A percentile compares a stretch with the other conserved stretches of the same genome.
Evolutionary conservation across 1,140 invertebrate genomes (phyloP).

Genomic region (Helicoverpa armigera): DNA sequence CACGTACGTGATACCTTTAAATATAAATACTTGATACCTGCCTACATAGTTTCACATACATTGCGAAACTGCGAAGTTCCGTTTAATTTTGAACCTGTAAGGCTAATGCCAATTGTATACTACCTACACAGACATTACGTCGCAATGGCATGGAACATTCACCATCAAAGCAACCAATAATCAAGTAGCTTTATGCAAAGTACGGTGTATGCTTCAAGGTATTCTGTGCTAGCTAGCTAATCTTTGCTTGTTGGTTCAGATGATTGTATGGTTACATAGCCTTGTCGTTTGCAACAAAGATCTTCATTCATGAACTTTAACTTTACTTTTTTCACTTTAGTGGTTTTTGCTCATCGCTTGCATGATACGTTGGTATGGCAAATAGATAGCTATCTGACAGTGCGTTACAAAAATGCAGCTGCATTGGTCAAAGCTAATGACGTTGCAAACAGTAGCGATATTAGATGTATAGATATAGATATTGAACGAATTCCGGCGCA

Average conservation of each 20-base stretch:
- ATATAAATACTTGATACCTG: slow-evolving; percentile 3
- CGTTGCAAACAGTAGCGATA: neutral
- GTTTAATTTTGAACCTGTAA: slow-evolving; percentile 37
- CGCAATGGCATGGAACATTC: slow-evolving; percentile 39
- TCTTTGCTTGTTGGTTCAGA: slow-evolving; percentile 1
- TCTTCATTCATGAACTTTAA: too few relatives aligned
- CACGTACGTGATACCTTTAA: neutral
- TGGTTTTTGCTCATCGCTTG: too few relatives aligned
- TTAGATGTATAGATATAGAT: slow-evolving; percentile 33
- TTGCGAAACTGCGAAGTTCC: slow-evolving; percentile 22
- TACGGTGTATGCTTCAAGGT: slow-evolving; percentile 16
- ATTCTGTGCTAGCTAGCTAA: slow-evolving; percentile 11
- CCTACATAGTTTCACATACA: slow-evolving; percentile 23
- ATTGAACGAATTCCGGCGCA: slow-evolving; percentile 49
- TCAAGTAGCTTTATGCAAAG: slow-evolving; percentile 28
- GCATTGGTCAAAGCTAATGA: slow-evolving; percentile 9
- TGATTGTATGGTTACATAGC: neutral
- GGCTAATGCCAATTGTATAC: slow-evolving; percentile 32
- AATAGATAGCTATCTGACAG: neutral
- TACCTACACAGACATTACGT: slow-evolving; percentile 32
- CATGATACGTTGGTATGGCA: too few relatives aligned
- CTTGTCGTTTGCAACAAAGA: neutral
- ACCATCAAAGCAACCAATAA: slow-evolving; percentile 36
- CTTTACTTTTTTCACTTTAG: too few relatives aligned
- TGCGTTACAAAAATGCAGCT: neutral